Evolutionary conservation across 2,888 invertebrate species (phyloP).

Genomic region (Temnothorax rugatulus): DNA sequence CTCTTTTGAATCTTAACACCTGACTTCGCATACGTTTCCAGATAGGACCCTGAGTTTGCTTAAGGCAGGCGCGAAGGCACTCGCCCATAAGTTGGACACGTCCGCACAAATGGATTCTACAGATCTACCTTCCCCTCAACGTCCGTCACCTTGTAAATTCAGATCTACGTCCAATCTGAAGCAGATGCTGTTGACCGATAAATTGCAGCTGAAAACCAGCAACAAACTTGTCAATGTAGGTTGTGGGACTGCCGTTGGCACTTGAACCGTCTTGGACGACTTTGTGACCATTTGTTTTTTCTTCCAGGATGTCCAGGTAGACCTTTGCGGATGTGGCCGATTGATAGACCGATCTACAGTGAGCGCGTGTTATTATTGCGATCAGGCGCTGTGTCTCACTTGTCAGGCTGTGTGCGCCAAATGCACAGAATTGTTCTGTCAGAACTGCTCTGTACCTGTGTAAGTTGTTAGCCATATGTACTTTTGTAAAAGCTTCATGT

Average conservation of each 20-base stretch:
- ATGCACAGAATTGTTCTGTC: conserved; percentile 78
- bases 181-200: conserved; percentile 78
- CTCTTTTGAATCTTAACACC: neutral
- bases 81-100: conserved; percentile 68
- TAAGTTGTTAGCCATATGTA: conserved; percentile 65
- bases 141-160: conserved; percentile 29
- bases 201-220: conserved; percentile 72
- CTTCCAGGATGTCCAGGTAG: conserved; percentile 64
- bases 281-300: neutral
- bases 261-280: neutral
- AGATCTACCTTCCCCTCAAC: conserved; percentile 47
- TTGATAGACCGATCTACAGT: conserved; percentile 68
- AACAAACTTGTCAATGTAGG: conserved; percentile 74
- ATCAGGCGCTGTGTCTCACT: conserved; percentile 76
- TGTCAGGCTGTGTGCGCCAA: conserved; percentile 75
- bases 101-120: conserved; percentile 57
- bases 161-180: conserved; percentile 67
- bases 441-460: conserved; percentile 78
- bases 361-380: conserved; percentile 79
- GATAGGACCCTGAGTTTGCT: conserved; percentile 78
- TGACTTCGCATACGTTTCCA: conserved; percentile 47
- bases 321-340: conserved; percentile 74
- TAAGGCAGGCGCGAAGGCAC: conserved; percentile 76
- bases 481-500: neutral
- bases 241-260: neutral